Percentiles rank a stretch among this genome's conserved stretches.
phyloP scores from a whole-genome alignment of 2,113 vertebrate species.

The Ailuropoda melanoleuca region DNA sequence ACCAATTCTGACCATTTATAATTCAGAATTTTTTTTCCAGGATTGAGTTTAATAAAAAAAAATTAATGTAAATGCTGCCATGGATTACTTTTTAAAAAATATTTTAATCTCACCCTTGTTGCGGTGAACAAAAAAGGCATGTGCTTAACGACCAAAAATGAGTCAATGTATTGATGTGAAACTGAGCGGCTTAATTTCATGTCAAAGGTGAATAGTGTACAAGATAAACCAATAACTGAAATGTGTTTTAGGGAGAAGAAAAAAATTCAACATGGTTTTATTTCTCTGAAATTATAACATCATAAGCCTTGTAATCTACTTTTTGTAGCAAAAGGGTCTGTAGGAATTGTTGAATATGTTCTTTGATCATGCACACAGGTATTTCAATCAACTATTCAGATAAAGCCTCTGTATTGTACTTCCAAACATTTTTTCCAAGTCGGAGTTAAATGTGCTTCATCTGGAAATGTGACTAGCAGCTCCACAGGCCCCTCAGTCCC shows the following conservation, averaged over 20 bases:
- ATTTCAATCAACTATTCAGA: not conserved
- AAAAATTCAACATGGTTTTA: not conserved
- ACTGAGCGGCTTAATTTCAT: conserved; percentile 8
- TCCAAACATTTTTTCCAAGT: not conserved
- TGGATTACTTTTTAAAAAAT: conserved; percentile 17
- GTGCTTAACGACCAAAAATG: conserved; percentile 38
- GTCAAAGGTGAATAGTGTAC: conserved; percentile 19
- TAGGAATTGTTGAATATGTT: not conserved
- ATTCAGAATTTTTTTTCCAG: not conserved
- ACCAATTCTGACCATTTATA: not conserved
- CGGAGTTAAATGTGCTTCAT: not conserved
- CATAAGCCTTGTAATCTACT: not conserved
- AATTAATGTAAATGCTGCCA: not conserved
- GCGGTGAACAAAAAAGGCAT: not conserved
- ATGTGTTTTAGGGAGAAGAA: not conserved
- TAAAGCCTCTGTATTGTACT: not conserved
- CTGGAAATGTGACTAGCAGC: not conserved
- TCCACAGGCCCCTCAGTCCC: not conserved
- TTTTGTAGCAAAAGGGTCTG: not conserved
- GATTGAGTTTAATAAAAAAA: conserved; percentile 34
- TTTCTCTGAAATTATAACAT: conserved; percentile 41
- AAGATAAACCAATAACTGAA: conserved; percentile 11
- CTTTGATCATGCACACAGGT: not conserved
- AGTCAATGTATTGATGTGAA: conserved; percentile 29
- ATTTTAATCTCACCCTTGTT: conserved; percentile 19